Conservation (phyloP, 2,797 vertebrate genomes). For the Anguilla marmorata region DNA sequence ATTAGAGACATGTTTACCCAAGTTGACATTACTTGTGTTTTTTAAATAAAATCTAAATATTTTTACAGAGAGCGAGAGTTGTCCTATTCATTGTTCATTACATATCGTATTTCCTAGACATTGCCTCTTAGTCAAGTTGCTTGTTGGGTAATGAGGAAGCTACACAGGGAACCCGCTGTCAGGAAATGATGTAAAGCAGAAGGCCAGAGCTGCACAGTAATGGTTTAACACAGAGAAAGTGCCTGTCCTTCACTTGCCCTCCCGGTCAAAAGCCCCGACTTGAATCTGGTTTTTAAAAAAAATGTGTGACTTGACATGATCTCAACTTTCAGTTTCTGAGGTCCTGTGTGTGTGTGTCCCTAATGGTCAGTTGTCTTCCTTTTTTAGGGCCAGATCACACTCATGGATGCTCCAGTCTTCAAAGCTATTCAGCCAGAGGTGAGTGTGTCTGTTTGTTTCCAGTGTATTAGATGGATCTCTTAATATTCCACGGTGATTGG, state of each 20-base stretch:
- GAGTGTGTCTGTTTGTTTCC: slow-evolving; percentile 55
- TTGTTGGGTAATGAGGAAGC: background rate
- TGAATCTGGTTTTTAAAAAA: no score
- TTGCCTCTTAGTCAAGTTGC: background rate
- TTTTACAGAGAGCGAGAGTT: no score
- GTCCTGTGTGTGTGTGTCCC: background rate
- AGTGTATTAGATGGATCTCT: background rate
- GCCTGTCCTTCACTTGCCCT: background rate
- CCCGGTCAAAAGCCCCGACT: no score
- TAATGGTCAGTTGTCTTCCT: slow-evolving; percentile 11
- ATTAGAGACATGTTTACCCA: background rate
- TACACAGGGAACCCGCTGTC: background rate
- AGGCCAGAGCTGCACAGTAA: background rate
- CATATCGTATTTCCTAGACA: background rate
- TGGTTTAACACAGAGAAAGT: background rate
- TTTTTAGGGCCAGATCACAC: slow-evolving; percentile 91
- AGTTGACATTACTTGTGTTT: no score
- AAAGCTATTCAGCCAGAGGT: slow-evolving; percentile 98
- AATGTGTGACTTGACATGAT: background rate
- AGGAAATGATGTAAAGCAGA: background rate
- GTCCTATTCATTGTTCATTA: no score
- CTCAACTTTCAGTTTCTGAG: no score
- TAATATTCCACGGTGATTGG: background rate
- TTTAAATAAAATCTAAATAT: background rate
- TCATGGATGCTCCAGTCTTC: slow-evolving; percentile 98